Evolutionary conservation across 2,797 vertebrate species (phyloP), one percentile per base, ranked within the genome.

Genomic region (Spinus olivaceus): DNA sequence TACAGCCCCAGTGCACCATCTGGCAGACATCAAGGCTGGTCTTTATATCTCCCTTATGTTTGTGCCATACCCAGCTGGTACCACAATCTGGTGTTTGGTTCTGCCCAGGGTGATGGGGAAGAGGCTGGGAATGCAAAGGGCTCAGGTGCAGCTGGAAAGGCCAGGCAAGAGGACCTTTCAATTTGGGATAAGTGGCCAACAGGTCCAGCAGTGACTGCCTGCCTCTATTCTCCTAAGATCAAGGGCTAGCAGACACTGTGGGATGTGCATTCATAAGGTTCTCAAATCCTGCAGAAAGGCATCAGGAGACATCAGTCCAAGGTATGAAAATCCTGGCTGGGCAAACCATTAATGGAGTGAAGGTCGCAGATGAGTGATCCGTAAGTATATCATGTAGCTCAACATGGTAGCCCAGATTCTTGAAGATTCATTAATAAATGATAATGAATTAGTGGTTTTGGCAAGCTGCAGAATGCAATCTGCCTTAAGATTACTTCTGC

Each of bases 21-120:
- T 70, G 19, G 8, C 30, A 70, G 60, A 81, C 7, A 73, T 7
- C 23, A 64, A 57, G 42, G 12, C 22, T 44, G 49, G 7, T 19
- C 30, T 27, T 47, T 44, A 1, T n/a, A 32, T n/a, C 61, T 84
- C 19, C 28, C 27, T 70, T 63, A 23, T 27, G 22, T 50, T 73
- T 81, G n/a, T 46, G 23, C 19, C 10, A 32, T 33, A 57, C 2
- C 4, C 18, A 76, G 19, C 18, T 27, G 53, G 14, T 46, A 18
- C 14, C 1, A 2, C 13, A 18, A 2, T 37, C 8, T 69, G 8
- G 14, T 66, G 2, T 24, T 53, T 32, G 9, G 4, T 5, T 56
- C 16, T 77, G 24, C 6, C 9, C 2, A 1, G 64, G 32, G 11
- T 11, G 35, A 27, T 0, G 0, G 3, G 8, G 12, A 77, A 37